A percentile compares a stretch with the other conserved stretches of the same genome.
Evolutionary conservation across 2,797 vertebrate genomes (phyloP).

Genomic region (Lates japonicus): DNA sequence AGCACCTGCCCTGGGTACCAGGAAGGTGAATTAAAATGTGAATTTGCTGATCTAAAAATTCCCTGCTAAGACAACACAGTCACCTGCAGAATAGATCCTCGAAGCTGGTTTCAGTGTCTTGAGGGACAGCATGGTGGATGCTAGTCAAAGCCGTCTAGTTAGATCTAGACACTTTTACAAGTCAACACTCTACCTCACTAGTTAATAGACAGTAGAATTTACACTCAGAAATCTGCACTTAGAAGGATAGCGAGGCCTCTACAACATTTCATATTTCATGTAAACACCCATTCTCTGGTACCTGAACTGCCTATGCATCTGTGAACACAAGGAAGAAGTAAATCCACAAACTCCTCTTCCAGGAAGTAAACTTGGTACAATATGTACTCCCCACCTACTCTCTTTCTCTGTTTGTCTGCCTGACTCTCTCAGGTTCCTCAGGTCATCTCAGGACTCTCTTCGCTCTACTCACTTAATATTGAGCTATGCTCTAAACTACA

Average conservation of each 20-base stretch:
- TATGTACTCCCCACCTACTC: not conserved
- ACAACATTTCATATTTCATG: not conserved
- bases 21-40: slow-evolving; percentile 70
- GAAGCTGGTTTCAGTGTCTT: not conserved
- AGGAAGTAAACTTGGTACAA: not conserved
- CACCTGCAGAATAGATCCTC: not conserved
- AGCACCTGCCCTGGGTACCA: slow-evolving; percentile 30
- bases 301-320: not conserved
- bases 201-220: not conserved
- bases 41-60: not conserved
- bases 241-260: not conserved
- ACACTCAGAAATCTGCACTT: slow-evolving; percentile 4
- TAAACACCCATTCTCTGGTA: not conserved
- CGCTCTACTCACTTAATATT: slow-evolving; percentile 85
- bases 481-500: slow-evolving; percentile 84
- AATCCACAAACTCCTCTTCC: not conserved
- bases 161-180: not conserved
- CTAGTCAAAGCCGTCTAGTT: not conserved
- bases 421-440: slow-evolving; percentile 80
- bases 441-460: slow-evolving; percentile 80
- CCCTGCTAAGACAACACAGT: not conserved
- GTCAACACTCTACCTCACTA: not conserved
- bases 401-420: slow-evolving; percentile 1
- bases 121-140: not conserved
- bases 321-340: not conserved